These are phyloP conservation scores for Caenorhabditis angaria DNA, from an alignment of 2,888 invertebrate species.

Conservation along the genomic window DNA sequence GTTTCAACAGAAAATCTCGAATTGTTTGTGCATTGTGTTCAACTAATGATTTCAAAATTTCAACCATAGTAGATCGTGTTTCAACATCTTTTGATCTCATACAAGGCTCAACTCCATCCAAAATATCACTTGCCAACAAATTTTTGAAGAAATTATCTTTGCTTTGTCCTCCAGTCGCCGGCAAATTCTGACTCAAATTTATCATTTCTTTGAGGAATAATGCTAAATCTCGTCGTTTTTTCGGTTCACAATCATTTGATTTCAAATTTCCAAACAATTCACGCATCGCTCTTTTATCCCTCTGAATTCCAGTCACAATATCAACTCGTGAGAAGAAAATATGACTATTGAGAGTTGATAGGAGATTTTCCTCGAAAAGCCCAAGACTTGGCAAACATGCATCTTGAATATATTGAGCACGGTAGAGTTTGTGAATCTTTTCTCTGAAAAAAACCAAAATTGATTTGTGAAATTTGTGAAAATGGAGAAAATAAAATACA, in stretches of 20 bases:
- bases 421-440: constrained; percentile 99
- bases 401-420: constrained; percentile 97
- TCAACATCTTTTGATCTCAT: constrained; percentile 81
- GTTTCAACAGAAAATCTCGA: constrained; percentile 93
- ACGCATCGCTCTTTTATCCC: constrained; percentile 94
- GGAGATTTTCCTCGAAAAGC: constrained; percentile 98
- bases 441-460: too few species aligned
- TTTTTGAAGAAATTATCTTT: constrained; percentile 94
- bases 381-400: constrained; percentile 98
- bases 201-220: constrained; percentile 98
- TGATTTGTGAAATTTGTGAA: constrained; percentile 3
- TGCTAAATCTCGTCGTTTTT: constrained; percentile 89
- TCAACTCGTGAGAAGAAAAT: constrained; percentile 99
- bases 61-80: constrained; percentile 95
- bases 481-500: constrained; percentile 6
- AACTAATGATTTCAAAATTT: constrained; percentile 90
- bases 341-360: constrained; percentile 95
- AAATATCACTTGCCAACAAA: constrained; percentile 65
- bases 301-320: constrained; percentile 95
- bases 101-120: constrained; percentile 67
- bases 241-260: constrained; percentile 85
- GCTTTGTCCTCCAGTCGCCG: constrained; percentile 94
- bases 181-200: constrained; percentile 96
- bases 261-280: constrained; percentile 92
- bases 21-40: constrained; percentile 97